Conservation (phyloP, 2,113 vertebrate species). For the Cyanistes caeruleus region DNA sequence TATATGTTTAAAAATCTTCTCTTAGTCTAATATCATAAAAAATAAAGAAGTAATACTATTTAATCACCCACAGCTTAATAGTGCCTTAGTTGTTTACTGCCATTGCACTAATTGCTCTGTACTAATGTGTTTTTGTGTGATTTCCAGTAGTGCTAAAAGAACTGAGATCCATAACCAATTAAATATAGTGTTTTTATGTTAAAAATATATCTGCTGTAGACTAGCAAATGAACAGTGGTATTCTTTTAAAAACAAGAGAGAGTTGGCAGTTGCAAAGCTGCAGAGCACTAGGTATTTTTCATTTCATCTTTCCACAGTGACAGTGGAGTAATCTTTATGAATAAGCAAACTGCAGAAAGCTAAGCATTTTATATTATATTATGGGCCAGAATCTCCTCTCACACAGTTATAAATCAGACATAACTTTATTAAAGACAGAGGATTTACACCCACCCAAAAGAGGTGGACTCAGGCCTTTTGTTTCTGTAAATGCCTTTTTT, state of each 20-base stretch:
- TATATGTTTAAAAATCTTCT: constrained; percentile 72
- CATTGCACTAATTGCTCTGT: constrained; percentile 81
- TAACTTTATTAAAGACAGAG: constrained; percentile 50
- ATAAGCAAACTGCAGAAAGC: constrained; percentile 71
- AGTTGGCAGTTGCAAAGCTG: constrained; percentile 62
- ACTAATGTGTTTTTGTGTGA: constrained; percentile 86
- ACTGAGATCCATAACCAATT: constrained; percentile 85
- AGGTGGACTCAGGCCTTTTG: constrained; percentile 24
- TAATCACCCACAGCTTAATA: constrained; percentile 86
- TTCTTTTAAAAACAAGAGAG: constrained; percentile 64
- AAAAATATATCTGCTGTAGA: constrained; percentile 80
- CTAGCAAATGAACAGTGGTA: constrained; percentile 70
- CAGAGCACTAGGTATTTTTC: constrained; percentile 70
- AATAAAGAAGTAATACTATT: constrained; percentile 84
- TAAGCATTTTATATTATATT: constrained; percentile 42
- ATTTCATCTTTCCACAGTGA: constrained; percentile 67
- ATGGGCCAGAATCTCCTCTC: constrained; percentile 14
- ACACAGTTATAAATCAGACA: constrained; percentile 36
- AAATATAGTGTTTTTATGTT: constrained; percentile 84
- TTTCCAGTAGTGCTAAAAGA: constrained; percentile 86
- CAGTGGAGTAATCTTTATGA: constrained; percentile 74
- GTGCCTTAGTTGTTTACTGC: constrained; percentile 84
- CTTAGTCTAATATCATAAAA: constrained; percentile 78
- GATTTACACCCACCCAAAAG: constrained; percentile 29
- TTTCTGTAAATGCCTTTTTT: neutral